Percentiles rank a stretch among this genome's conserved stretches.
Conservation (phyloP, 2,888 invertebrate genomes). For the Diplolepis rosae region DNA sequence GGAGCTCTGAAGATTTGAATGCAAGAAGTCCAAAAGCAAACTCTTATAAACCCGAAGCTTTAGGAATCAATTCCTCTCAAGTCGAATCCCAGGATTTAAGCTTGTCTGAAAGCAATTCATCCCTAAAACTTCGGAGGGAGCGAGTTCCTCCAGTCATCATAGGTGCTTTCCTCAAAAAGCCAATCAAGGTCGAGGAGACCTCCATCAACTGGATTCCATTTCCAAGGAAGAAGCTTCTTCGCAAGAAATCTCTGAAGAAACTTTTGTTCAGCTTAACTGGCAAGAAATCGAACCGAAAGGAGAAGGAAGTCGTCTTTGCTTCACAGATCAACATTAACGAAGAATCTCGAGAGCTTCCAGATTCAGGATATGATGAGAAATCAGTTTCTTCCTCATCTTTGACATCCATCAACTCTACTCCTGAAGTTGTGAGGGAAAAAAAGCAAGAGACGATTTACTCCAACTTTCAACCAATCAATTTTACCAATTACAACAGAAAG, state of each 20-base stretch:
- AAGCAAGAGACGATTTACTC: background rate
- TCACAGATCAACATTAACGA: constrained; percentile 50
- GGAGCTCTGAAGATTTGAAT: background rate
- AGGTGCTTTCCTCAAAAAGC: constrained; percentile 60
- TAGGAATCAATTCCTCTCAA: background rate
- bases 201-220: constrained; percentile 61
- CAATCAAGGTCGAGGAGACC: constrained; percentile 58
- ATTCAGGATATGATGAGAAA: constrained; percentile 61
- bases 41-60: background rate
- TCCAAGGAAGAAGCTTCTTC: constrained; percentile 55
- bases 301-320: constrained; percentile 37
- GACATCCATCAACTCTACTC: constrained; percentile 34
- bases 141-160: constrained; percentile 58
- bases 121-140: background rate
- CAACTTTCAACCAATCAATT: background rate
- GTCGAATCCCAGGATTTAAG: background rate
- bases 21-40: background rate
- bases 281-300: constrained; percentile 28
- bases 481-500: background rate
- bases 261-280: constrained; percentile 51
- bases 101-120: background rate
- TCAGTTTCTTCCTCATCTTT: constrained; percentile 53
- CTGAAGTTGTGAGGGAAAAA: background rate
- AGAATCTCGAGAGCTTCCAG: constrained; percentile 48
- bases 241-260: constrained; percentile 59